phyloP scores from a whole-genome alignment of 2,797 vertebrate species.

The Syncerus caffer region DNA sequence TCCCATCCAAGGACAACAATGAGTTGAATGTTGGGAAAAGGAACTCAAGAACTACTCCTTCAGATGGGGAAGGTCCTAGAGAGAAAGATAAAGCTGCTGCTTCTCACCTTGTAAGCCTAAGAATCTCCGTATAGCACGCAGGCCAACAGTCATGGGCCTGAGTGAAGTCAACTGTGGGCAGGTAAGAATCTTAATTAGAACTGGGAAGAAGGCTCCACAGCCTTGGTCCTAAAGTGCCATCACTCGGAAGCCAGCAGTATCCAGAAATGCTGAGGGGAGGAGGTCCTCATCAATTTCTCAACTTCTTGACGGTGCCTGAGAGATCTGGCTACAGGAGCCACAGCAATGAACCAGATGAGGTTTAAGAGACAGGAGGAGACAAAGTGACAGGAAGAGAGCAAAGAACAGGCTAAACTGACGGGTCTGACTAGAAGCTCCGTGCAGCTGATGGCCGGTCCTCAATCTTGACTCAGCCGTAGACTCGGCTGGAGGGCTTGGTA shows the following conservation, averaged over 20 bases:
- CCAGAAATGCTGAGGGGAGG: neutral
- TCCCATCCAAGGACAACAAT: neutral
- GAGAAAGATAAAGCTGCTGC: neutral
- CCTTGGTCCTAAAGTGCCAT: neutral
- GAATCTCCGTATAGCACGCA: neutral
- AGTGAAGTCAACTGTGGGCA: neutral
- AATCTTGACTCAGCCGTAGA: neutral
- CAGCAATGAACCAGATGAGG: neutral
- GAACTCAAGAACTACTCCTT: neutral
- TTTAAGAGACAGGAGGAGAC: neutral
- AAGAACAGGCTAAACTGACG: neutral
- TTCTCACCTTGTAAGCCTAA: neutral
- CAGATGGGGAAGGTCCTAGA: neutral
- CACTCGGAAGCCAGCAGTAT: neutral
- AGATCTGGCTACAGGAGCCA: constrained; percentile 7
- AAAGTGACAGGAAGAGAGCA: neutral
- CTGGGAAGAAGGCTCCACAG: neutral
- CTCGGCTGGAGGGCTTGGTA: neutral
- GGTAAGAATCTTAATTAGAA: neutral
- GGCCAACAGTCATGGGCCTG: neutral
- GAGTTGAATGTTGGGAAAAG: neutral
- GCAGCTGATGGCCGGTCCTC: neutral
- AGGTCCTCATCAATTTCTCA: neutral
- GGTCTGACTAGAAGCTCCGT: neutral
- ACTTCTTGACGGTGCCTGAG: neutral